A percentile compares a stretch with the other conserved stretches of the same genome.
These are phyloP conservation scores for Mormyrus hasselquistii DNA, from an alignment of 2,797 vertebrate species.

Conservation along the genomic window DNA sequence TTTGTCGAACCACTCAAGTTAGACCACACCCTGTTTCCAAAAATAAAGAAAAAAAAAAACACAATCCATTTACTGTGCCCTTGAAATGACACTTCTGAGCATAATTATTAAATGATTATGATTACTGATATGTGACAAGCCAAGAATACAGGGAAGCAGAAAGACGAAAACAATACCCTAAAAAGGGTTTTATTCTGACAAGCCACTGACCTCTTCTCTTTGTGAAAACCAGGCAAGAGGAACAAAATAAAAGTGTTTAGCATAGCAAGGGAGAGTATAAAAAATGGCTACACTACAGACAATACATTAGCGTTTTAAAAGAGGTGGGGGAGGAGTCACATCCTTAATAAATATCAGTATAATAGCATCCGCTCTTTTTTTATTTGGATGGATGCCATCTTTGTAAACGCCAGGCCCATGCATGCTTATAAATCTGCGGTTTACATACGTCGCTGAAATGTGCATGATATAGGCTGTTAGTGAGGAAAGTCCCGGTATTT, in stretches of 20 bases:
- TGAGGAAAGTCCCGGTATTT: constrained; percentile 98
- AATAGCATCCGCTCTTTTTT: constrained; percentile 93
- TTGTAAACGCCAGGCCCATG: constrained; percentile 99
- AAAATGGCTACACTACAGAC: constrained; percentile 99
- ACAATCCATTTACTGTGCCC: constrained; percentile 79
- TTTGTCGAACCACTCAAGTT: constrained; percentile 41
- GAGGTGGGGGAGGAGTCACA: constrained; percentile 97
- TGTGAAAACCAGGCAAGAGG: not conserved
- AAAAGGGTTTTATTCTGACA: constrained; percentile 78
- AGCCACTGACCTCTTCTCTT: constrained; percentile 57
- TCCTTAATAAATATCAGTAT: constrained; percentile 97
- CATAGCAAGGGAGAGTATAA: constrained; percentile 65
- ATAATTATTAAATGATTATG: constrained; percentile 95
- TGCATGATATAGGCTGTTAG: constrained; percentile 96
- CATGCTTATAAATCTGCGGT: constrained; percentile 99
- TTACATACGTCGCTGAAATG: constrained; percentile 99
- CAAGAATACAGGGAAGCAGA: constrained; percentile 73
- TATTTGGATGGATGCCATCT: constrained; percentile 98
- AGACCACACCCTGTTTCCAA: constrained; percentile 84
- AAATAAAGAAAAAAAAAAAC: constrained; percentile 32
- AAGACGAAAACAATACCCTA: constrained; percentile 52
- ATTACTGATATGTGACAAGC: constrained; percentile 74
- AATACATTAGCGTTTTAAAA: constrained; percentile 99
- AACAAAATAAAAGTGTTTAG: constrained; percentile 61
- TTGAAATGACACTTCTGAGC: constrained; percentile 89